A percentile compares a stretch with the other conserved stretches of the same genome.
Conservation (phyloP, 2,888 invertebrate species). For the Epinotia ramella region DNA sequence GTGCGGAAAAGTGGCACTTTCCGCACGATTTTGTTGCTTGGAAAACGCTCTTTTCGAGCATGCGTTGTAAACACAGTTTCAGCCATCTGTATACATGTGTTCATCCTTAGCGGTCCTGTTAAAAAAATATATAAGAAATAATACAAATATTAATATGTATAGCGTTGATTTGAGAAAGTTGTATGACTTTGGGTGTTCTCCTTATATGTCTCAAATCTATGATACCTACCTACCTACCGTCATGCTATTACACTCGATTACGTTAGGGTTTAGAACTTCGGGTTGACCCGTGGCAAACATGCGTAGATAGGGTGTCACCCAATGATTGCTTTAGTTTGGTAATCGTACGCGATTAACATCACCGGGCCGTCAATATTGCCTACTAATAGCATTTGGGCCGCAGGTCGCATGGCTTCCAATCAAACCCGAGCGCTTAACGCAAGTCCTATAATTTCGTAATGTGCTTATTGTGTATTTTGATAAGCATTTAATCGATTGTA, state of each 20-base stretch:
- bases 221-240: background rate
- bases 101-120: too few relatives aligned
- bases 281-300: constrained; percentile 13
- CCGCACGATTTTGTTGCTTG: too few relatives aligned
- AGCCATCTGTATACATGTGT: too few relatives aligned
- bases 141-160: too few relatives aligned
- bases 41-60: too few relatives aligned
- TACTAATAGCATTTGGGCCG: constrained; percentile 43
- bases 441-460: constrained; percentile 7
- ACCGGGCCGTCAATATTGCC: constrained; percentile 23
- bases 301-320: constrained; percentile 11
- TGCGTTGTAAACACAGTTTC: too few relatives aligned
- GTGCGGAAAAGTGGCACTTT: too few relatives aligned
- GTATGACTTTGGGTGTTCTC: too few relatives aligned
- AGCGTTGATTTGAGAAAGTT: too few relatives aligned
- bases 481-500: background rate
- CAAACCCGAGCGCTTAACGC: background rate
- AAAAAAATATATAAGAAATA: too few relatives aligned
- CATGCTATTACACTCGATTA: background rate
- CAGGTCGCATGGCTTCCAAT: constrained; percentile 5
- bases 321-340: constrained; percentile 33
- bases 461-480: background rate
- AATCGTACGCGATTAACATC: constrained; percentile 34
- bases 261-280: background rate
- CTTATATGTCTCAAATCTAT: background rate